These are phyloP conservation scores for Pissodes strobi DNA, from an alignment of 1,140 invertebrate genomes.

Conservation along the genomic window DNA sequence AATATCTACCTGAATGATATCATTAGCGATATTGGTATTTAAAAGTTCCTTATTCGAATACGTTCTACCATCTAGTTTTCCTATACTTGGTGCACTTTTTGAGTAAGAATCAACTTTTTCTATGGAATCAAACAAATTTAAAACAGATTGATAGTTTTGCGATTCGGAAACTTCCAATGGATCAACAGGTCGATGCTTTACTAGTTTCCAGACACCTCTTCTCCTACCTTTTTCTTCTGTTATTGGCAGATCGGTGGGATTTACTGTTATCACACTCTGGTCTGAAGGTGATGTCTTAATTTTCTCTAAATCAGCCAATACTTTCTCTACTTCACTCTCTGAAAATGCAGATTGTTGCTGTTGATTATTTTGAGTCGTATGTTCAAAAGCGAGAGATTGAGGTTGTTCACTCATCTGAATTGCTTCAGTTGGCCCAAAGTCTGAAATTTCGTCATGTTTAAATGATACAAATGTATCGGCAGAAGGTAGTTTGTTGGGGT, in stretches of 20 bases:
- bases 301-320: constrained; percentile 15
- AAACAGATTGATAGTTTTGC: constrained; percentile 57
- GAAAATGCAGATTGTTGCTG: constrained; percentile 5
- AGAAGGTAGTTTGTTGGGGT: constrained; percentile 2
- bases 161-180: constrained; percentile 71
- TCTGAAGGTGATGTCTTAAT: constrained; percentile 14
- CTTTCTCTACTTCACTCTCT: constrained; percentile 15
- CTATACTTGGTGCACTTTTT: neutral
- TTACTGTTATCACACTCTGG: neutral
- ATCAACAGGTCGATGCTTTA: constrained; percentile 64
- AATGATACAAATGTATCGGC: constrained; percentile 4
- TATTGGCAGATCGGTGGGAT: constrained; percentile 3
- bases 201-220: constrained; percentile 68
- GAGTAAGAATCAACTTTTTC: constrained; percentile 24
- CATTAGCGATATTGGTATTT: too few relatives aligned
- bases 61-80: too few relatives aligned
- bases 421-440: constrained; percentile 18
- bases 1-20: too few relatives aligned
- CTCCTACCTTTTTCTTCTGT: constrained; percentile 55
- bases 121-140: constrained; percentile 40
- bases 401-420: constrained; percentile 21
- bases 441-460: neutral
- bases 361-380: constrained; percentile 19
- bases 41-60: too few relatives aligned
- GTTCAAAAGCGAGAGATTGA: constrained; percentile 12